A percentile compares a stretch with the other conserved stretches of the same genome.
These are phyloP conservation scores for Mobula birostris DNA, from an alignment of 2,113 vertebrate species.

Conservation along the genomic window DNA sequence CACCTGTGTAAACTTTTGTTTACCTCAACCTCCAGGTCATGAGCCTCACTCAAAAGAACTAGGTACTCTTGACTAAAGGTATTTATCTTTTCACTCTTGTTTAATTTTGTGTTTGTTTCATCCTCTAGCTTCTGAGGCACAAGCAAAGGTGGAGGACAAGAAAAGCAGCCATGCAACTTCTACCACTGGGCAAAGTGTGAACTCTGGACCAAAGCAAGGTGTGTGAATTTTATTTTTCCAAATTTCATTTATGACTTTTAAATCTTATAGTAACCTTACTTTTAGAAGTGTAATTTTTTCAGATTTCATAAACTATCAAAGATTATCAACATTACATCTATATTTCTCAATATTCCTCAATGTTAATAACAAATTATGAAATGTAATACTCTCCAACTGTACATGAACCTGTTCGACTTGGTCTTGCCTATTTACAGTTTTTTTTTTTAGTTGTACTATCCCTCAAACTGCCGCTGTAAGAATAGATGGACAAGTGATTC, in stretches of 20 bases:
- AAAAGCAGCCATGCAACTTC: conserved; percentile 52
- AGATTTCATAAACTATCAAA: not conserved
- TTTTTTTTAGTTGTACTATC: too few relatives aligned
- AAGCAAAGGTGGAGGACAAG: conserved; percentile 68
- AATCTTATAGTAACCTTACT: not conserved
- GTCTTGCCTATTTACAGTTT: too few relatives aligned
- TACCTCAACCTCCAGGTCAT: too few relatives aligned
- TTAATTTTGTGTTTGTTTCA: conserved; percentile 12
- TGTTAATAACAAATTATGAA: too few relatives aligned
- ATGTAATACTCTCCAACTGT: too few relatives aligned
- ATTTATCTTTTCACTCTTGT: too few relatives aligned
- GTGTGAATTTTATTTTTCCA: not conserved
- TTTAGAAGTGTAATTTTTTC: not conserved
- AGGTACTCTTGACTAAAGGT: not conserved
- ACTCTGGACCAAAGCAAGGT: conserved; percentile 63
- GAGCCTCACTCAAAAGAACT: too few relatives aligned
- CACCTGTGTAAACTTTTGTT: too few relatives aligned
- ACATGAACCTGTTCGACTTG: too few relatives aligned
- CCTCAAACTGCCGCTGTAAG: too few relatives aligned
- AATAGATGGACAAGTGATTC: too few relatives aligned
- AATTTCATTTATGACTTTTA: not conserved
- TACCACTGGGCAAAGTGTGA: conserved; percentile 60
- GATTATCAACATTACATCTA: not conserved
- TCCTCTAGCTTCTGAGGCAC: conserved; percentile 57
- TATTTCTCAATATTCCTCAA: not conserved